Evolutionary conservation across 2,888 invertebrate genomes (phyloP), one percentile per base, ranked within the genome.

Genomic region (Acrocyrtus sp.): DNA sequence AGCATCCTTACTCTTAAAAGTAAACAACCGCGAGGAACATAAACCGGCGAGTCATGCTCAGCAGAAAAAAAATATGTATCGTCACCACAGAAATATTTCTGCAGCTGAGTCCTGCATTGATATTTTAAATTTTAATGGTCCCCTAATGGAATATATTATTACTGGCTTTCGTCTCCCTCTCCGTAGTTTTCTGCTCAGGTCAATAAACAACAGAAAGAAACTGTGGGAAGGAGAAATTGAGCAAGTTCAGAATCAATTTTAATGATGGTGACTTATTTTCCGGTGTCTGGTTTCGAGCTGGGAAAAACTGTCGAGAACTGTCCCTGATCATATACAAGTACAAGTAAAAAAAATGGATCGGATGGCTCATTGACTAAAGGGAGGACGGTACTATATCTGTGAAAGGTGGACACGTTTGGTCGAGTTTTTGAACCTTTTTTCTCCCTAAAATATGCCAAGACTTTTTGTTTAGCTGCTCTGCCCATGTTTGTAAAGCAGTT

Each of bases 241-340:
- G 54, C 66, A 65, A 72, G 53, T 53, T 51, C 51, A 51, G 53
- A 50, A 72, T 72, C 63, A 34, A 17, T 72, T 63, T 58, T 63
- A 58, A 72, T 58, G 65, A 60, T 60, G 58, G 61, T 60, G 72
- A 72, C 75, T 34, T 74, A 72, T 79, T 80, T 80, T 80, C 80
- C 80, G 80, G 80, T 80, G 78, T 80, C 78, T 77, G 77, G 78
- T 80, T 80, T 77, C 80, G 39, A 63, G 76, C 75, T 77, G 69
- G 74, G 77, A 76, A 78, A 75, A 77, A 74, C 53, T 47, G n/a
- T n/a, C n/a, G n/a, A n/a, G n/a, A n/a, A 54, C 45, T 51, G 45
- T 22, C 41, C 34, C 15, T 34, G n/a, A 24, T 51, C 45, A 27
- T 26, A 27, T 45, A 63, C 12, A 24, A 54, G 45, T 54, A 58